These are phyloP conservation scores for Ctenodactylus gundi DNA, from an alignment of 2,113 vertebrate genomes.

Conservation along the genomic window DNA sequence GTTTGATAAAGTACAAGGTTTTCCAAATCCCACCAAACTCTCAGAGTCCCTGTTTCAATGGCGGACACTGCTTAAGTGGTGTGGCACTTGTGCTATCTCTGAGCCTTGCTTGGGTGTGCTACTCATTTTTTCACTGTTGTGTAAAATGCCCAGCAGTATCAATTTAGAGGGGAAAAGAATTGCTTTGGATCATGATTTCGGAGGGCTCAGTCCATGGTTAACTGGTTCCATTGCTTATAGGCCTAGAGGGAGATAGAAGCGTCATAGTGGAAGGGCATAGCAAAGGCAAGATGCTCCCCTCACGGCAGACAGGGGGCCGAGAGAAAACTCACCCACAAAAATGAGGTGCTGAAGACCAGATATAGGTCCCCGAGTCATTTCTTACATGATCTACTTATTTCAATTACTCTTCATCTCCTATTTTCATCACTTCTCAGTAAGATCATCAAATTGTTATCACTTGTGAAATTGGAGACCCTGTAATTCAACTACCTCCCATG, in stretches of 20 bases:
- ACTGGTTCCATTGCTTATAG: not conserved
- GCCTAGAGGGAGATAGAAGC: not conserved
- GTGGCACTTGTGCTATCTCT: not conserved
- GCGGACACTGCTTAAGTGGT: not conserved
- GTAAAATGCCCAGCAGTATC: not conserved
- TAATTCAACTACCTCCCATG: not conserved
- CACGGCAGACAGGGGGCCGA: not conserved
- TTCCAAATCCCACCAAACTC: not conserved
- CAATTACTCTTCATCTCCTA: not conserved
- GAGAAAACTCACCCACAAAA: not conserved
- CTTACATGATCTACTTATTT: not conserved
- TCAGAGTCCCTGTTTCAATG: not conserved
- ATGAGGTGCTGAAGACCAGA: not conserved
- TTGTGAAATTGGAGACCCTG: not conserved
- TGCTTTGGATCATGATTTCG: not conserved
- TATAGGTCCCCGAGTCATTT: not conserved
- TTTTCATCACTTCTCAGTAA: not conserved
- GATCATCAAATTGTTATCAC: not conserved
- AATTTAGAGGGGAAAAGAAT: not conserved
- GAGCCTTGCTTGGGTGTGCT: not conserved
- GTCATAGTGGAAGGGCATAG: not conserved
- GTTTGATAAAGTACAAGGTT: not conserved
- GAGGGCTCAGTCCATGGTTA: not conserved
- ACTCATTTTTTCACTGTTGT: not conserved
- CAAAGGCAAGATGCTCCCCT: no score